Base-by-base conservation (phyloP, 2,888 invertebrate species). In the Eremobia ochroleuca region DNA sequence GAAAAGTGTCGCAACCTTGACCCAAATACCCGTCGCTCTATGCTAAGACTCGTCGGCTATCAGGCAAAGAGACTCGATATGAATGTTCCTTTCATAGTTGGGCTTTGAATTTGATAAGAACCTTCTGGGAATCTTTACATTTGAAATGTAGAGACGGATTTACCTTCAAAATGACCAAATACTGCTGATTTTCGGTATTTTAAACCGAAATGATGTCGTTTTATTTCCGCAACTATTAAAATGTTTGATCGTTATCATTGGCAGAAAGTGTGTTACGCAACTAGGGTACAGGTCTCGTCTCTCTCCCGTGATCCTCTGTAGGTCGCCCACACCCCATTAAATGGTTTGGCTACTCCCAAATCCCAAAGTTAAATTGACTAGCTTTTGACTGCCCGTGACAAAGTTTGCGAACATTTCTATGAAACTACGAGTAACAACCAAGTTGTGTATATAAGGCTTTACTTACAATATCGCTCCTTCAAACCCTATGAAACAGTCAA, bases 1-100 rank as follows among this genome's bases (percentile, higher is more conserved):
- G 34, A 76, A 83, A 83, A 82, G 55, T 73, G 73, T 59, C 31
- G 15, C 37, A 43, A 37, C 83, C 83, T 76, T 83, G 83, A 83
- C 86, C 83, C 37, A 40, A 65, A 76, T 82, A 25, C 52, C 8
- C 52, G 11, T 25, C 66, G 28, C 34, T 70, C 73, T 85, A 70
- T 85, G 73, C 37, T 55, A 21, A 75, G 52, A 71, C 34, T n/a
- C 73, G 67, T 58, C 25, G 65, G 9, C 65, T 70, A 85, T 58
- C 73, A 67, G 62, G n/a, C 62, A 66, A 71, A 82, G 64, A 64
- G 68, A 64, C 59, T 15, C 59, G 71, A 82, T 85, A 73, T 65
- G 34, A 72, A 64, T 37, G 62, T 37, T 70, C 43, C 71, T 74
- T 80, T 68, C 43, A 71, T 85, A 70, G 43, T 40, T 40, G 4